These are phyloP conservation scores for Chunga burmeisteri DNA, from an alignment of 2,113 vertebrate genomes.

Conservation along the genomic window DNA sequence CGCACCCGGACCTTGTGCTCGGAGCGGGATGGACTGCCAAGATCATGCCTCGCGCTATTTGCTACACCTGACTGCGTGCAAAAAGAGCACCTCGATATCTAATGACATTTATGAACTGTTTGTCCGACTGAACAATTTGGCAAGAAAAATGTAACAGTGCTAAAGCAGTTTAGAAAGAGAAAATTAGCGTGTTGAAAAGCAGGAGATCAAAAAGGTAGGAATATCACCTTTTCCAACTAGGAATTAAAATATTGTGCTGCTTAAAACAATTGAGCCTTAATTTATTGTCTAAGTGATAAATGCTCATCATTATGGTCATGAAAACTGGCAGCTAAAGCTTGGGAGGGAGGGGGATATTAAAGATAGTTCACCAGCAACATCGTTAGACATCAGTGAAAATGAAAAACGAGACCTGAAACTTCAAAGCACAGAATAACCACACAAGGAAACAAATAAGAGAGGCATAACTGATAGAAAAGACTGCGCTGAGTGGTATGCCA, in stretches of 20 bases:
- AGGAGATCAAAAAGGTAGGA: neutral
- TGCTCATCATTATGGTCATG: neutral
- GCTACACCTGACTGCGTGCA: neutral
- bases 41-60: neutral
- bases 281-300: neutral
- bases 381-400: neutral
- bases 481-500: neutral
- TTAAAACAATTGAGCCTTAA: neutral
- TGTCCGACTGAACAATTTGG: neutral
- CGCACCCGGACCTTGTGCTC: fast-evolving
- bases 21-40: neutral
- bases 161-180: neutral
- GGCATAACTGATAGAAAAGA: neutral
- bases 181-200: neutral
- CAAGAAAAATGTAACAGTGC: neutral
- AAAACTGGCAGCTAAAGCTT: neutral
- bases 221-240: neutral
- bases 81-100: neutral
- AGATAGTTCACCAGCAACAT: neutral
- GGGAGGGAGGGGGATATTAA: neutral
- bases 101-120: neutral
- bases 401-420: neutral
- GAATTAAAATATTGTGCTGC: neutral
- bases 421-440: neutral
- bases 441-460: neutral